Conservation (phyloP, 2,113 vertebrate genomes). For the Sialia sialis region DNA sequence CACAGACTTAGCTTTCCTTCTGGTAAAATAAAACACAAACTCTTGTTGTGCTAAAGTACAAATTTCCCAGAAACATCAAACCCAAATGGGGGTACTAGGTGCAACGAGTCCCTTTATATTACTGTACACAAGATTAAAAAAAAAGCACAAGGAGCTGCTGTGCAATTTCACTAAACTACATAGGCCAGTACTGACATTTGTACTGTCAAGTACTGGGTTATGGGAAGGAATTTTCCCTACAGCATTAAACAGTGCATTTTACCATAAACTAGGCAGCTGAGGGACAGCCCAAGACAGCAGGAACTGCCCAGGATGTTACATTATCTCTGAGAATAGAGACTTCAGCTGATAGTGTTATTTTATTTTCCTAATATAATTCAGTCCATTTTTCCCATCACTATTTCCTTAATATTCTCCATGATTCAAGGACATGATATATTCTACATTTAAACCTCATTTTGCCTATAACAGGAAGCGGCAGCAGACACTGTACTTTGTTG, state of each 20-base stretch:
- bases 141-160: not conserved
- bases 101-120: not conserved
- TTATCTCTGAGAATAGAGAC: not conserved
- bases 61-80: not conserved
- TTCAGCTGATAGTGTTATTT: not conserved
- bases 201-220: not conserved
- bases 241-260: not conserved
- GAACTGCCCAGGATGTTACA: not conserved
- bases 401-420: not conserved
- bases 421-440: not conserved
- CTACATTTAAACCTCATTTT: not conserved
- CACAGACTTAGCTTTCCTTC: not conserved
- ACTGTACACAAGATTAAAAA: not conserved
- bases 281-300: not conserved
- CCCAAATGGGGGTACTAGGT: not conserved
- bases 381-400: not conserved
- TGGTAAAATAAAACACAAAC: not conserved
- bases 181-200: not conserved
- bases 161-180: not conserved
- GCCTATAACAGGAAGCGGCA: not conserved
- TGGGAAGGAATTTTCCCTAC: not conserved
- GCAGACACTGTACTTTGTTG: not conserved
- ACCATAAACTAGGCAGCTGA: not conserved
- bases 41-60: not conserved
- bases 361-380: slow-evolving; percentile 20